Evolutionary conservation across 2,797 vertebrate species (phyloP).

Genomic region (Poeciliopsis gracilis): DNA sequence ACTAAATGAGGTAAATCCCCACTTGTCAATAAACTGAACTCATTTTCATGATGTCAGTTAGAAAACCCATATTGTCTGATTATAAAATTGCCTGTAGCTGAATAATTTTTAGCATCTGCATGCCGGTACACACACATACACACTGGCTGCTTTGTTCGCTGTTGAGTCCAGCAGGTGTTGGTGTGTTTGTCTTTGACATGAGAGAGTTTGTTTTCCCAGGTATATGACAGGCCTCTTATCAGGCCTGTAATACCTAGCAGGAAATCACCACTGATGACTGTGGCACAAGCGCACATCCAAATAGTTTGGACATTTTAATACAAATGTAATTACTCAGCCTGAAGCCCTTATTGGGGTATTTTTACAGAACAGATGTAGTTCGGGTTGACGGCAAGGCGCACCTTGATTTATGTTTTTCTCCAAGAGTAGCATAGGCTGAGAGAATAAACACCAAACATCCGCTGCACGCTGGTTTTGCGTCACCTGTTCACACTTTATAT

Average conservation of each 20-base stretch:
- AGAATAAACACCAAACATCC: constrained; percentile 12
- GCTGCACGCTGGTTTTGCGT: constrained; percentile 1
- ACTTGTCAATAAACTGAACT: background rate
- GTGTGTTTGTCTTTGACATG: constrained; percentile 64
- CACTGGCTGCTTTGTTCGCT: constrained; percentile 30
- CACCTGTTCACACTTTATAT: constrained; percentile 20
- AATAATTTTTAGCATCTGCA: constrained; percentile 1
- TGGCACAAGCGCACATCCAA: constrained; percentile 7
- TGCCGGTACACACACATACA: constrained; percentile 21
- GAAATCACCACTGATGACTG: constrained; percentile 65
- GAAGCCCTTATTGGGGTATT: background rate
- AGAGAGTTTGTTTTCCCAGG: constrained; percentile 65
- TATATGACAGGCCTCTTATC: constrained; percentile 66
- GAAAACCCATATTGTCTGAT: too few species aligned
- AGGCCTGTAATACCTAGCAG: constrained; percentile 63
- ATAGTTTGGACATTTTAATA: constrained; percentile 13
- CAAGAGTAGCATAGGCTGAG: background rate
- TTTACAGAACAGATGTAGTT: background rate
- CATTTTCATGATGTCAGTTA: background rate
- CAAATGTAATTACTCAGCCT: constrained; percentile 7
- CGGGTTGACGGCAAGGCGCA: background rate
- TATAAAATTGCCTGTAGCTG: background rate
- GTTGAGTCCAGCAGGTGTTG: constrained; percentile 61
- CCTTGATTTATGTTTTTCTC: constrained; percentile 6
- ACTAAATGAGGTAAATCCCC: background rate